A percentile compares a stretch with the other conserved stretches of the same genome.
Conservation (phyloP, 2,888 invertebrate genomes). For the Trachelus iudaicus region DNA sequence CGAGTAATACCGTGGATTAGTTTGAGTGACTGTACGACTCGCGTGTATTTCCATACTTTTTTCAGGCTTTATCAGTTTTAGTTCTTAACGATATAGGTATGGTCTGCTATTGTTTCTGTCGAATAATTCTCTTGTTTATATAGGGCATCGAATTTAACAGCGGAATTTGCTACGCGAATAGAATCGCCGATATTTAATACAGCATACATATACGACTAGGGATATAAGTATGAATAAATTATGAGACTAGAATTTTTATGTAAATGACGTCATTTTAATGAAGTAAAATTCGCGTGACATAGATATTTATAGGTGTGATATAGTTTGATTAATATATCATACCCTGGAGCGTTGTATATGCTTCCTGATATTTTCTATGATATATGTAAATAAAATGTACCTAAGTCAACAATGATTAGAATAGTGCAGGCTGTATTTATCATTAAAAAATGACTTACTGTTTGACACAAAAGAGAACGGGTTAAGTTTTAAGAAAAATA, state of each 20-base stretch:
- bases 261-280: background rate
- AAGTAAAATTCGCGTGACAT: background rate
- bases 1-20: background rate
- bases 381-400: background rate
- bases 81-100: background rate
- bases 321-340: background rate
- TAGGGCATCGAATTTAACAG: background rate
- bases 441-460: background rate
- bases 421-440: background rate
- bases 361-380: background rate
- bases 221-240: background rate
- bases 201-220: background rate
- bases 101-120: background rate
- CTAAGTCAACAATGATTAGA: background rate
- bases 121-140: background rate
- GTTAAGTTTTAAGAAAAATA: background rate
- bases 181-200: background rate
- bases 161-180: background rate
- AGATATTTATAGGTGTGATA: background rate
- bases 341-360: background rate
- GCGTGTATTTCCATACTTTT: background rate
- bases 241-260: background rate
- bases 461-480: background rate
- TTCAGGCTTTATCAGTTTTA: background rate
- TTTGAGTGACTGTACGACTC: background rate